phyloP scores from a whole-genome alignment of 1,140 invertebrate genomes.

The Leptinotarsa lineolata region DNA sequence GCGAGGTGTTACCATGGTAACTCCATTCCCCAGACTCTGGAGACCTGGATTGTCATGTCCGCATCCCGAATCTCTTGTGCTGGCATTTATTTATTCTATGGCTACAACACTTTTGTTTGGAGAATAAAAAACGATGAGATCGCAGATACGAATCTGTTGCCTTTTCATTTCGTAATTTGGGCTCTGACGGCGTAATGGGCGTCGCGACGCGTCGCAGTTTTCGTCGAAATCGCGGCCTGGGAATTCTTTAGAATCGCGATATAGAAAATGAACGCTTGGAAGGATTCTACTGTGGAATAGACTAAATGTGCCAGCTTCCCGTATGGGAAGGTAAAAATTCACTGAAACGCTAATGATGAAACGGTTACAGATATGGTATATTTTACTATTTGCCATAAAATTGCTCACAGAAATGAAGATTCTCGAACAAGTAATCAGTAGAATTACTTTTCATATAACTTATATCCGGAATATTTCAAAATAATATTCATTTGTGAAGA shows the following conservation, averaged over 20 bases:
- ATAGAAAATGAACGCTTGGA: too few species aligned
- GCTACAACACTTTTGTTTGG: conserved; percentile 28
- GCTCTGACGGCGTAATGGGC: not conserved
- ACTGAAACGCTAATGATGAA: too few species aligned
- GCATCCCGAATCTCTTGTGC: conserved; percentile 28
- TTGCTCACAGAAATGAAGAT: too few species aligned
- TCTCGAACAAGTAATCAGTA: too few species aligned
- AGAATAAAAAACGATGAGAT: conserved; percentile 19
- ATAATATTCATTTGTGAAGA: too few species aligned
- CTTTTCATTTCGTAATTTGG: conserved; percentile 21
- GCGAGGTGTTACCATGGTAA: conserved; percentile 33
- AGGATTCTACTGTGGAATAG: too few species aligned
- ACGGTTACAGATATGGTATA: too few species aligned
- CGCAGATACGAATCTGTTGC: conserved; percentile 17
- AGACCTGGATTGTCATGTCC: conserved; percentile 39
- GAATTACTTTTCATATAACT: too few species aligned
- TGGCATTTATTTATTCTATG: conserved; percentile 38
- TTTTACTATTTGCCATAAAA: too few species aligned
- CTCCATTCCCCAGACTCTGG: conserved; percentile 35
- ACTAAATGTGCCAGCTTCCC: too few species aligned
- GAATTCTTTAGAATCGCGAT: not conserved
- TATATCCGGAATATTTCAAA: too few species aligned
- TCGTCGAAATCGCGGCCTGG: not conserved
- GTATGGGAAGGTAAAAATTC: too few species aligned
- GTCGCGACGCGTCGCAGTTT: not conserved